Percentiles rank a stretch among this genome's conserved stretches.
Conservation (phyloP, 2,888 invertebrate genomes). For the Notocelia uddmanniana region DNA sequence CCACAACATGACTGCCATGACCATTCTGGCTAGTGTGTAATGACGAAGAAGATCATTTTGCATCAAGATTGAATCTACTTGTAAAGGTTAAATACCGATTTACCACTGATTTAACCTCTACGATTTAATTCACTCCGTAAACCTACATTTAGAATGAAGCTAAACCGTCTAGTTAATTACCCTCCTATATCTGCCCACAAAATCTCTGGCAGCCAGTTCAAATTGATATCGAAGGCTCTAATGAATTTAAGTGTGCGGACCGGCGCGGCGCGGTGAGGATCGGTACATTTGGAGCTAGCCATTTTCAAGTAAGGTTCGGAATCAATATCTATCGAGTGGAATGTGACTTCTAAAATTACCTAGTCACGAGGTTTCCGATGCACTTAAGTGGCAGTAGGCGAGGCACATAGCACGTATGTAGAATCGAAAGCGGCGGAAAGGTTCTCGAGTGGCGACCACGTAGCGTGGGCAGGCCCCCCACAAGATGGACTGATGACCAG, state of each 20-base stretch:
- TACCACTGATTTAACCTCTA: neutral
- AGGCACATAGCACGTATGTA: too few species aligned
- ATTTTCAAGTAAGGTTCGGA: neutral
- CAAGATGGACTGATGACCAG: too few species aligned
- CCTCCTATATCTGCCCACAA: constrained; percentile 11
- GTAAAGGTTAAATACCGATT: neutral
- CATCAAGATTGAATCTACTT: neutral
- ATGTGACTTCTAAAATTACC: too few species aligned
- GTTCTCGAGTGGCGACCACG: too few species aligned
- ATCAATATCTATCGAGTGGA: too few species aligned
- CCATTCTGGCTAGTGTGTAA: too few species aligned
- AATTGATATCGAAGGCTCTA: constrained; percentile 29
- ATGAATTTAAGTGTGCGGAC: constrained; percentile 7
- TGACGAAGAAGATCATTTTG: neutral
- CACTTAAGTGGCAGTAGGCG: too few species aligned
- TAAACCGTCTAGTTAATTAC: constrained; percentile 24
- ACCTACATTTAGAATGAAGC: constrained; percentile 13
- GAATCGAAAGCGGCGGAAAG: too few species aligned
- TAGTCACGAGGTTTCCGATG: too few species aligned
- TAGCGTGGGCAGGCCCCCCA: too few species aligned
- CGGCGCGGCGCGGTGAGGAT: neutral
- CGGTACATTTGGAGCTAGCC: neutral
- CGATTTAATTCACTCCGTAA: constrained; percentile 5
- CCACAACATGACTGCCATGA: too few species aligned
- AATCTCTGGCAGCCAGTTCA: constrained; percentile 10